Evolutionary conservation across 2,888 invertebrate species (phyloP).

Genomic region (Griposia aprilina): DNA sequence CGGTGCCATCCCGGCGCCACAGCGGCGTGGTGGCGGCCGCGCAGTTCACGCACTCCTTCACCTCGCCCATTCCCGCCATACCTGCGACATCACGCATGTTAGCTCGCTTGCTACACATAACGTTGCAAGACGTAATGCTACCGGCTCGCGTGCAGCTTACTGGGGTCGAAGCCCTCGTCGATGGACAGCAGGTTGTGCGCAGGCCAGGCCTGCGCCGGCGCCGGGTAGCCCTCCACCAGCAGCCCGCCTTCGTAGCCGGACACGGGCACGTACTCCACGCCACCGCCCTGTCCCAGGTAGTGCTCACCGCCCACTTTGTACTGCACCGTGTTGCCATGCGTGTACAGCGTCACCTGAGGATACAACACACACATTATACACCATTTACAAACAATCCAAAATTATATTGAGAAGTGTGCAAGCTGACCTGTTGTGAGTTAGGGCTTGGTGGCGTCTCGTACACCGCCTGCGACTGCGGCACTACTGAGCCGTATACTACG

Average conservation of each 20-base stretch:
- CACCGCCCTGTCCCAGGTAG: constrained; percentile 82
- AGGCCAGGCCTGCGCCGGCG: constrained; percentile 87
- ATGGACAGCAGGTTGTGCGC: constrained; percentile 83
- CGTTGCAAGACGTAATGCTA: not conserved
- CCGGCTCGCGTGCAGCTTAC: constrained; percentile 71
- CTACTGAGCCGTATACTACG: constrained; percentile 87
- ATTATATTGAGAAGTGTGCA: not conserved
- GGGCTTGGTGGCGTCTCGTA: constrained; percentile 91
- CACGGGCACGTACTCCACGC: constrained; percentile 87
- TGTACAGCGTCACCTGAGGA: constrained; percentile 90
- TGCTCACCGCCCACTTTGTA: constrained; percentile 89
- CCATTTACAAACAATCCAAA: not conserved
- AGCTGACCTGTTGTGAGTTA: constrained; percentile 88
- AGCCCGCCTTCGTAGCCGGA: constrained; percentile 88
- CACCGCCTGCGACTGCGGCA: constrained; percentile 84
- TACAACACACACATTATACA: not conserved
- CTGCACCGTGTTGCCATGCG: constrained; percentile 89
- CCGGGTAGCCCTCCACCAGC: constrained; percentile 85
- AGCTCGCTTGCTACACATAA: not conserved
- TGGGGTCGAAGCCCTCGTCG: constrained; percentile 88
- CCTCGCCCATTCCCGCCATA: constrained; percentile 90
- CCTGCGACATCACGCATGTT: constrained; percentile 66
- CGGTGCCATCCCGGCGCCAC: constrained; percentile 99
- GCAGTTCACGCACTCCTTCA: constrained; percentile 98
- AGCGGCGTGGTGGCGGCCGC: constrained; percentile 97